Evolutionary conservation across 30 jellyfish, hydroid and myxozoan genomes (phyloP).

Genomic region (Hydra vulgaris): DNA sequence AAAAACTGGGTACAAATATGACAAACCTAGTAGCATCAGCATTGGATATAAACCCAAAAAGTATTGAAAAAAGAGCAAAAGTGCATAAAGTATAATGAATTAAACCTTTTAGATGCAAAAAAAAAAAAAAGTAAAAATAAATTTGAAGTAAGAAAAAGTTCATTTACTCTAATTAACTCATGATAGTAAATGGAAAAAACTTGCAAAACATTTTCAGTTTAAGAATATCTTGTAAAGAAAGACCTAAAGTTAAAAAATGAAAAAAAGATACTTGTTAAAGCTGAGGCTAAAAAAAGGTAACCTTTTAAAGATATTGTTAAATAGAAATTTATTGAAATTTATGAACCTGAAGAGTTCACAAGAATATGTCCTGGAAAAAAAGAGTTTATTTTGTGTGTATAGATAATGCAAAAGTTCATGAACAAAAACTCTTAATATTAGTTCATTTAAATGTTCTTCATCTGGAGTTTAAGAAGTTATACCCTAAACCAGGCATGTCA

Average conservation of each 20-base stretch:
- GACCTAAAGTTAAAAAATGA: background rate
- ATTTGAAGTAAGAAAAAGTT: background rate
- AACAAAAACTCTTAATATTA: too few relatives aligned
- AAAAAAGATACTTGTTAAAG: background rate
- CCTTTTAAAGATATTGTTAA: slow-evolving; percentile 2
- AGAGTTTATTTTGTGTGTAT: too few relatives aligned
- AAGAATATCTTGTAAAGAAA: background rate
- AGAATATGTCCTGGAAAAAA: background rate
- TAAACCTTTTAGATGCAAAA: background rate
- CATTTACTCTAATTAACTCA: background rate
- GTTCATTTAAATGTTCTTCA: too few relatives aligned
- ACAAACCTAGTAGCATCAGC: too few relatives aligned
- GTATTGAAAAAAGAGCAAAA: background rate
- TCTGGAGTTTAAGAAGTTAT: too few relatives aligned
- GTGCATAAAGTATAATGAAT: background rate
- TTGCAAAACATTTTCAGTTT: background rate
- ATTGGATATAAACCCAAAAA: background rate
- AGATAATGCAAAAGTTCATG: too few relatives aligned
- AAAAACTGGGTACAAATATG: too few relatives aligned
- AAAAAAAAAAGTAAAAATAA: background rate
- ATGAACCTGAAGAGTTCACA: background rate
- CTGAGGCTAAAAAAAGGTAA: slow-evolving; percentile 1
- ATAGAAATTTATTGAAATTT: too few relatives aligned
- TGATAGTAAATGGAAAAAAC: background rate
- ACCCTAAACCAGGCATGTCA: too few relatives aligned